Percentiles rank a stretch among this genome's conserved stretches.
phyloP scores from a whole-genome alignment of 2,797 vertebrate species.

The Acridotheres tristis region DNA sequence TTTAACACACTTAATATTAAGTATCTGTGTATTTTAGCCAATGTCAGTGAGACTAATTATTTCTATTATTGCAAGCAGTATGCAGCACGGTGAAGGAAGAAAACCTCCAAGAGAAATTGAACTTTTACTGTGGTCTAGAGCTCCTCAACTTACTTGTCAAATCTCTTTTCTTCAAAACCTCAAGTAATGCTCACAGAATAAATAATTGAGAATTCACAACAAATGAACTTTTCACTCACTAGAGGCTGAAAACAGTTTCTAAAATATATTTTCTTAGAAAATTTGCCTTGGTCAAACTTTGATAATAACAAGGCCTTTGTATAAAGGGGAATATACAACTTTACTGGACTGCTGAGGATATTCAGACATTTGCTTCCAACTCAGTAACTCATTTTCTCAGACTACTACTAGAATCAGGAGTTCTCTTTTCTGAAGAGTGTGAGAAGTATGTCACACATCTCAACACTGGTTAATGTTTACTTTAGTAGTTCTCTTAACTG shows the following conservation, averaged over 20 bases:
- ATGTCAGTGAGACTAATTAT: not conserved
- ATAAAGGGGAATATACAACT: not conserved
- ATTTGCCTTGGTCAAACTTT: not conserved
- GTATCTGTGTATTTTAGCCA: not conserved
- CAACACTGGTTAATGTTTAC: not conserved
- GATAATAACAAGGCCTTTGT: not conserved
- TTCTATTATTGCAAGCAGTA: not conserved
- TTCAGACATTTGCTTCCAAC: conserved; percentile 12
- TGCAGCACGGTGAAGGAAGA: not conserved
- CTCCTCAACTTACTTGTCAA: not conserved
- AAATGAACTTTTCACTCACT: not conserved
- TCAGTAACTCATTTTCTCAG: not conserved
- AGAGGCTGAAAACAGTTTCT: not conserved
- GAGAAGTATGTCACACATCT: not conserved
- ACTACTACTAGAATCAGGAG: not conserved
- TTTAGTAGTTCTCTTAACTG: not conserved
- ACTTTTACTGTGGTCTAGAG: not conserved
- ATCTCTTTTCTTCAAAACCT: not conserved
- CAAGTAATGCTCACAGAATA: not conserved
- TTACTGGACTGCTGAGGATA: not conserved
- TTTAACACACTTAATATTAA: not conserved
- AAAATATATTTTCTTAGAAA: not conserved
- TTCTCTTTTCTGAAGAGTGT: conserved; percentile 7
- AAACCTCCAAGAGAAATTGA: not conserved
- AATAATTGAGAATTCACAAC: conserved; percentile 5